A percentile compares a stretch with the other conserved stretches of the same genome.
Conservation (phyloP, 2,113 vertebrate species). For the Damaliscus lunatus region DNA sequence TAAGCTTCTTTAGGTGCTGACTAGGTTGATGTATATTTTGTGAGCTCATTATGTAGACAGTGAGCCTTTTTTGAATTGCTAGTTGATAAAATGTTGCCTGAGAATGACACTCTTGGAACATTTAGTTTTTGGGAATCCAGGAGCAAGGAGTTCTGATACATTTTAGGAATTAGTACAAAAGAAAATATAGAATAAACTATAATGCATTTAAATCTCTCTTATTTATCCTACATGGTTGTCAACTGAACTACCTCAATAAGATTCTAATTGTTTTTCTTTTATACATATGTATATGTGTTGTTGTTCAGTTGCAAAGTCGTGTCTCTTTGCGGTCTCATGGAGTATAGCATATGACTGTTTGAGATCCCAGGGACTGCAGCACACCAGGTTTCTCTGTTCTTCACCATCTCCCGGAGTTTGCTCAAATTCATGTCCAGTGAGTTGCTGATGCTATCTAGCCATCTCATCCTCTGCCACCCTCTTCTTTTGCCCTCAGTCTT, state of each 20-base stretch:
- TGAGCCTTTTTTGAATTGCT: not conserved
- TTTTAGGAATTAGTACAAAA: not conserved
- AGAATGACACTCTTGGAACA: not conserved
- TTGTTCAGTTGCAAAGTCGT: not conserved
- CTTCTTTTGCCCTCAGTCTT: not conserved
- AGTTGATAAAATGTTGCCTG: not conserved
- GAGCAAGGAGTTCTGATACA: not conserved
- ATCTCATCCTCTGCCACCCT: not conserved
- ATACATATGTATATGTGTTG: not conserved
- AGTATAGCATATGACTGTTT: not conserved
- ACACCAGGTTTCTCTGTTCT: not conserved
- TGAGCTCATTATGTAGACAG: not conserved
- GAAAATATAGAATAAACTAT: conserved; percentile 19
- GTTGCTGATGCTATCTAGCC: not conserved
- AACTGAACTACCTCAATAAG: not conserved
- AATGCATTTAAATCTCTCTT: conserved; percentile 20
- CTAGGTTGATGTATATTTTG: not conserved
- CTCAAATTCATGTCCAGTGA: not conserved
- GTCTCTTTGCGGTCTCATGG: not conserved
- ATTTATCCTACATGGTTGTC: not conserved
- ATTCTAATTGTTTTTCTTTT: not conserved
- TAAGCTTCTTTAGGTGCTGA: not conserved
- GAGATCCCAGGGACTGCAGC: not conserved
- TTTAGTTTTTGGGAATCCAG: not conserved
- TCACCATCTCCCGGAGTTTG: not conserved